Base-by-base conservation (phyloP, 1,140 invertebrate genomes). In the Rhopalosiphum maidis region DNA sequence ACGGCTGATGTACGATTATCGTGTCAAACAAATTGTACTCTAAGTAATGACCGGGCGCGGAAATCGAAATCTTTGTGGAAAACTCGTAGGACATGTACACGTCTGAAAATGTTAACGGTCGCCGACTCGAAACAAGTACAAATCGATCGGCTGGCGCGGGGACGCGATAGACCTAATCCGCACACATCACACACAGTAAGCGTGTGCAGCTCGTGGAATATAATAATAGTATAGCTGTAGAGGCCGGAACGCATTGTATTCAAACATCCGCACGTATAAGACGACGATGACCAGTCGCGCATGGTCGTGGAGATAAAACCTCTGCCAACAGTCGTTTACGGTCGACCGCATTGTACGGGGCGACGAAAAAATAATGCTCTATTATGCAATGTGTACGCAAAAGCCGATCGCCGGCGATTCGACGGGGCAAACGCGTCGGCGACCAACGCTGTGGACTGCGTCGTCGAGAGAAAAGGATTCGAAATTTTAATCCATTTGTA, bases 401-500 rank as follows among this genome's bases (percentile, higher is more conserved):
- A 21, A 5, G 82, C 82, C 35, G 37, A 83, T 83, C 35, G 82
- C 37, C 0, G 35, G 22, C 11, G 68, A 37, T 37, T 15, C 35
- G 18, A 35, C 21, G 77, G 21, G 15, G 77, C 77, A 23, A 35
- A 35, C n/a, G 77, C 35, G 77, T n/a, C 8, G 15, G 25, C 11
- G 60, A 15, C 60, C 9, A n/a, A 77, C 8, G 3, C 77, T 30
- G 23, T 2, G 30, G 68, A 8, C 35, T 60, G 68, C 25, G 30
- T 15, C 30, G 30, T 15, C 30, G 30, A 68, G 4, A n/a, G 30
- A 77, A 77, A 18, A n/a, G 30, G 60, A 77, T 77, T 77, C 4
- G 60, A 77, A n/a, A 77, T 77, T 77, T 77, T 77, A 77, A 77
- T 77, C 60, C 60, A 35, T 77, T 77, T 77, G 60, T 21, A 77